Percentiles rank a stretch among this genome's conserved stretches.
Conservation (phyloP, 2,113 vertebrate genomes). For the Hypanus sabinus region DNA sequence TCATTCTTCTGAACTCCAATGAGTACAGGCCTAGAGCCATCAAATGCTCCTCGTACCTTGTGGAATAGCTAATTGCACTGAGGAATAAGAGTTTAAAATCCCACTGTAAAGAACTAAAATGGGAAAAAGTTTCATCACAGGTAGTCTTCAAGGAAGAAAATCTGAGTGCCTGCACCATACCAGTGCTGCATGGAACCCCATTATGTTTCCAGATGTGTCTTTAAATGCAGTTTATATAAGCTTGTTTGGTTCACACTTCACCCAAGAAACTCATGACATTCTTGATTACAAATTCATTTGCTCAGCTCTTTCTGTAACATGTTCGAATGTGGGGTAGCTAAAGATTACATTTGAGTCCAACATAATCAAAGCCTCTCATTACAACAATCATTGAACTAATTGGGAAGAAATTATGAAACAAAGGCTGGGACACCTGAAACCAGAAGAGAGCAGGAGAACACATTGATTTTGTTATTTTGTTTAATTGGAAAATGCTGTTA, state of each 20-base stretch:
- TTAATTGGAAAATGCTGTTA: conserved; percentile 32
- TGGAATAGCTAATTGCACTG: background rate
- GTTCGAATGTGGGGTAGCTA: background rate
- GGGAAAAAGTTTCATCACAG: background rate
- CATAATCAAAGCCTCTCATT: background rate
- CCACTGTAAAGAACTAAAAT: background rate
- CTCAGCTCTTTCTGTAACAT: background rate
- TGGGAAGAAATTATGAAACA: background rate
- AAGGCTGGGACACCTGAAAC: background rate
- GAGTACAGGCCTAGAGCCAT: too few relatives aligned
- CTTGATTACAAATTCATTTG: background rate
- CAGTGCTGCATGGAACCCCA: background rate
- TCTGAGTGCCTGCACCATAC: background rate
- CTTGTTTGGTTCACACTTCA: background rate
- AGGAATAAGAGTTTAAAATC: background rate
- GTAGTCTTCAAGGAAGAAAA: background rate
- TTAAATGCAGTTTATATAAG: background rate
- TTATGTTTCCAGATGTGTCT: background rate
- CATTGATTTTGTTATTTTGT: background rate
- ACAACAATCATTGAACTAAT: background rate
- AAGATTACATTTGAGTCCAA: background rate
- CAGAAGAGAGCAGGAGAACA: background rate
- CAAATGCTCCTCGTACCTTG: too few relatives aligned
- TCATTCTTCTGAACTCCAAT: too few relatives aligned
- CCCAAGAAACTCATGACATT: background rate